Evolutionary conservation across 2,888 invertebrate genomes (phyloP).

Genomic region (Phengaris alcon): DNA sequence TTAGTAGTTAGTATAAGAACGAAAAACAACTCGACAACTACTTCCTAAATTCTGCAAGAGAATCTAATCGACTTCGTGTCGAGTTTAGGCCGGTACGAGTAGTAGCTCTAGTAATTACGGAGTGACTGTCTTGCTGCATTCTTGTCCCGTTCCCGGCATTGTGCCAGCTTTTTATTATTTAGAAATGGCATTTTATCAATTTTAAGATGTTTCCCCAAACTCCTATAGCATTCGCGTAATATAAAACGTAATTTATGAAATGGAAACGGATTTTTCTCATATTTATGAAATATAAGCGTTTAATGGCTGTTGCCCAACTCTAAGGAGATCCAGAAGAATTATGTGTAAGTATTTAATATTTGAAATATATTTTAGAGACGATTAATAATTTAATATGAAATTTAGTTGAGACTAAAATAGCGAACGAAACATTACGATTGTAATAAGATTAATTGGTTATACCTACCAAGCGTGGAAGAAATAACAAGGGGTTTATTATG

Average conservation of each 20-base stretch:
- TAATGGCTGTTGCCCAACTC: conserved; percentile 6
- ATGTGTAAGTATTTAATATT: neutral
- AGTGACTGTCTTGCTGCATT: conserved; percentile 50
- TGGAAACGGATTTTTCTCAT: conserved; percentile 18
- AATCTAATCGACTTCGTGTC: neutral
- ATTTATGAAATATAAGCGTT: conserved; percentile 18
- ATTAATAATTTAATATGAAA: neutral
- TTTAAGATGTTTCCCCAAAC: conserved; percentile 29
- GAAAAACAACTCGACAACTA: too few relatives aligned
- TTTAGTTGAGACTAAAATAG: neutral
- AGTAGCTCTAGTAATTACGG: conserved; percentile 33
- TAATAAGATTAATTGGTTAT: neutral
- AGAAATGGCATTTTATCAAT: conserved; percentile 49
- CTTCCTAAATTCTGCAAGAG: too few relatives aligned
- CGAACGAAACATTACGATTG: neutral
- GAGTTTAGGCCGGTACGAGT: conserved; percentile 19
- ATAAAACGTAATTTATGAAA: conserved; percentile 21
- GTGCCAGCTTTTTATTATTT: conserved; percentile 62
- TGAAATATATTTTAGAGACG: neutral
- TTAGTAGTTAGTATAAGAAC: too few relatives aligned
- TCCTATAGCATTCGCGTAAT: conserved; percentile 20
- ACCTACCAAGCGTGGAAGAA: neutral
- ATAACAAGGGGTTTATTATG: conserved; percentile 6
- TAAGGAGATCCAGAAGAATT: neutral
- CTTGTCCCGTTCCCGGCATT: conserved; percentile 45